A percentile compares a stretch with the other conserved stretches of the same genome.
Conservation (phyloP, 23 tunicate species). For the Trididemnum miniatum region DNA sequence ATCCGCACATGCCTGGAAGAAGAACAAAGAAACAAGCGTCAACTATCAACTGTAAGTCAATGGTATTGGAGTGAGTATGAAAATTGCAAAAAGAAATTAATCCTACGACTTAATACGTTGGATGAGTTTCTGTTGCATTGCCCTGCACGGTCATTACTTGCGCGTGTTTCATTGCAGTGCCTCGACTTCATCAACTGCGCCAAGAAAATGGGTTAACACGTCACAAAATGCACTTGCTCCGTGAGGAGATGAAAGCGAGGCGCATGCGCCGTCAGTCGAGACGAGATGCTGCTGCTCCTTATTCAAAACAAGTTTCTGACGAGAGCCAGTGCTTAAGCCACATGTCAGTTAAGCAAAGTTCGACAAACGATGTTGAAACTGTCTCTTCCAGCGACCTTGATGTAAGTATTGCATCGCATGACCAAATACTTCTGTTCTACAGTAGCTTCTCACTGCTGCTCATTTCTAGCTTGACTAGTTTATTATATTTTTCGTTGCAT, state of each 20-base stretch:
- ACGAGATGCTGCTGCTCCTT: conserved; percentile 35
- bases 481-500: background rate
- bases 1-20: background rate
- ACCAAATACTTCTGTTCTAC: too few relatives aligned
- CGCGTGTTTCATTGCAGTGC: background rate
- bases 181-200: conserved; percentile 44
- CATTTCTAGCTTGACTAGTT: too few relatives aligned
- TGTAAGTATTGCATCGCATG: too few relatives aligned
- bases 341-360: too few relatives aligned
- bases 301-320: background rate
- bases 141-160: background rate
- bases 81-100: background rate
- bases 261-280: conserved; percentile 47
- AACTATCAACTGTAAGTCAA: background rate
- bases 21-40: background rate
- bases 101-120: too few relatives aligned
- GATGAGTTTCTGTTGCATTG: too few relatives aligned
- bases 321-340: too few relatives aligned
- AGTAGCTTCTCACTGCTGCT: too few relatives aligned
- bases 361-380: too few relatives aligned
- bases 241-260: conserved; percentile 53
- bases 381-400: too few relatives aligned
- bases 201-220: conserved; percentile 68
- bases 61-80: too few relatives aligned
- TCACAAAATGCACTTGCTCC: conserved; percentile 51